Conservation (phyloP, 1,140 invertebrate species). For the Caenorhabditis latens region DNA sequence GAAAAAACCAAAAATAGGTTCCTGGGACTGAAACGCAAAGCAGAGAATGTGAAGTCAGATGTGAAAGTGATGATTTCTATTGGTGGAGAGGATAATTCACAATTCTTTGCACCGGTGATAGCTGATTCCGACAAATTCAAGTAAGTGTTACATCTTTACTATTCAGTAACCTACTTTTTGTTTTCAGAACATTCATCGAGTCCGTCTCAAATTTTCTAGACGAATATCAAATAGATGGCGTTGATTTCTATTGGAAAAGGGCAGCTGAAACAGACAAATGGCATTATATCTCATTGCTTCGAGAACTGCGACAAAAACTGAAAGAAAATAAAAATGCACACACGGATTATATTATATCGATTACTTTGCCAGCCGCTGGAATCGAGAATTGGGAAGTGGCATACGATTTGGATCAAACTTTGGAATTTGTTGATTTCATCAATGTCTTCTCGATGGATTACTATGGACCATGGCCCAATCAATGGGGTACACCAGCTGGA, state of each 20-base stretch:
- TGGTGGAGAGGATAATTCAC: not conserved
- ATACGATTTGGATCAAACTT: not conserved
- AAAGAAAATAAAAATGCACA: not conserved
- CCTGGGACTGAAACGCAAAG: no score
- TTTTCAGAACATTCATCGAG: constrained; percentile 20
- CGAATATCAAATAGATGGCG: not conserved
- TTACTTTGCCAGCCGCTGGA: not conserved
- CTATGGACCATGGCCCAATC: constrained; percentile 15
- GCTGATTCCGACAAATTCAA: not conserved
- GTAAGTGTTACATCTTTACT: no score
- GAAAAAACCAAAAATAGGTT: no score
- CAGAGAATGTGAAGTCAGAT: no score
- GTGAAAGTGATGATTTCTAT: constrained; percentile 11
- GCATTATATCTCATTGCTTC: not conserved
- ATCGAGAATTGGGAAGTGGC: not conserved
- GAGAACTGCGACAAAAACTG: not conserved
- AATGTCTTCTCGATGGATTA: constrained; percentile 20
- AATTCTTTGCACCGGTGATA: not conserved
- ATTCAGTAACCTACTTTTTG: not conserved
- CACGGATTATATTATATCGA: not conserved
- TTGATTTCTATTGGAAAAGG: constrained; percentile 26
- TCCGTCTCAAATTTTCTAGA: not conserved
- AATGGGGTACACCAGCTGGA: constrained; percentile 9
- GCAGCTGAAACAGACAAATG: not conserved
- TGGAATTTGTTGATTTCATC: constrained; percentile 2